Conservation (phyloP, 1,140 invertebrate genomes). For the Anthonomus grandis region DNA sequence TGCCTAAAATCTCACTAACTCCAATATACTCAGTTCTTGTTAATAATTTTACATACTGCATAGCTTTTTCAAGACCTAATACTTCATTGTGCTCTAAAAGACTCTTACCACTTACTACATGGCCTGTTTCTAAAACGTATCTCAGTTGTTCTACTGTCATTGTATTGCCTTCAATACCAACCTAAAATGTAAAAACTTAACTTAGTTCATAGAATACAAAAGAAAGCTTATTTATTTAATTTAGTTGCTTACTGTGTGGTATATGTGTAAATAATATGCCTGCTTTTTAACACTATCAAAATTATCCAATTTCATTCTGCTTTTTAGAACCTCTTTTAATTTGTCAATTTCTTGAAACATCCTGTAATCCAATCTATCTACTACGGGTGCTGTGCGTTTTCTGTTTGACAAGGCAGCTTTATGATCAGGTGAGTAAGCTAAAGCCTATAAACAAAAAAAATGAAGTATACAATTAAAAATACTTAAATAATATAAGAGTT, state of each 20-base stretch:
- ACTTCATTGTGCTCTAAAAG: constrained; percentile 97
- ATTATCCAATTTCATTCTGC: constrained; percentile 75
- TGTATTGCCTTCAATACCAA: constrained; percentile 96
- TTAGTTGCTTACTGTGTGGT: constrained; percentile 82
- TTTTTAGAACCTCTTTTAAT: constrained; percentile 77
- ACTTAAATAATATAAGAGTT: neutral
- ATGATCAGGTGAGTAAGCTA: constrained; percentile 81
- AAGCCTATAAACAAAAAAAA: constrained; percentile 53
- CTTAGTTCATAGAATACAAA: constrained; percentile 45
- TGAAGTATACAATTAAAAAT: neutral
- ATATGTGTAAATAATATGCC: constrained; percentile 93
- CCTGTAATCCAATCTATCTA: constrained; percentile 84
- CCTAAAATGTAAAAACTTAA: constrained; percentile 25
- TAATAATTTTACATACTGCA: constrained; percentile 92
- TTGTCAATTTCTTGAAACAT: constrained; percentile 79
- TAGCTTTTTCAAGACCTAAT: constrained; percentile 87
- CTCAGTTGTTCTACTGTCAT: constrained; percentile 92
- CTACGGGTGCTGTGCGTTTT: constrained; percentile 79
- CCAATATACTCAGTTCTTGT: constrained; percentile 68
- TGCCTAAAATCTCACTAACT: constrained; percentile 85
- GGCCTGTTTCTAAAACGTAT: constrained; percentile 87
- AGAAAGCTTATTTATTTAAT: neutral
- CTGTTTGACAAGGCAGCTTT: constrained; percentile 75
- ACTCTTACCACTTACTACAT: constrained; percentile 91
- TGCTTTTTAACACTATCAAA: constrained; percentile 87